Evolutionary conservation across 2,888 invertebrate genomes (phyloP).

Genomic region (Embidobia sp.): DNA sequence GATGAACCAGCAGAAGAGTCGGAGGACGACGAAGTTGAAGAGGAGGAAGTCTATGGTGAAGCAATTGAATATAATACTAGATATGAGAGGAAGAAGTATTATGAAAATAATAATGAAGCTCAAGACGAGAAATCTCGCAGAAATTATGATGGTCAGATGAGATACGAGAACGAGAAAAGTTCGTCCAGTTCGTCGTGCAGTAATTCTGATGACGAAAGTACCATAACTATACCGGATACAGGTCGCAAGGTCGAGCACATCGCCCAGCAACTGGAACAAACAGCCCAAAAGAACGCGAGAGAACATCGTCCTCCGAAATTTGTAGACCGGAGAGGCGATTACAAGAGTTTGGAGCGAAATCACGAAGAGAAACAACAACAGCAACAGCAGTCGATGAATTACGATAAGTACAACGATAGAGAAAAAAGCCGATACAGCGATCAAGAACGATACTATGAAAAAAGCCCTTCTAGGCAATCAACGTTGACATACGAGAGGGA

Average conservation of each 20-base stretch:
- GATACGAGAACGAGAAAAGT: conserved; percentile 76
- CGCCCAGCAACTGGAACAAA: conserved; percentile 79
- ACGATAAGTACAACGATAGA: conserved; percentile 69
- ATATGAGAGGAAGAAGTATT: conserved; percentile 74
- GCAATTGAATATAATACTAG: conserved; percentile 68
- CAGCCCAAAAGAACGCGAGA: conserved; percentile 79
- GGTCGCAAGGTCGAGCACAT: conserved; percentile 80
- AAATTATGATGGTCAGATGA: conserved; percentile 67
- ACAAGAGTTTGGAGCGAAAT: conserved; percentile 69
- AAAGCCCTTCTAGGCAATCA: conserved; percentile 67
- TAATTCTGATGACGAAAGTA: conserved; percentile 78
- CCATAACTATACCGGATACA: conserved; percentile 78
- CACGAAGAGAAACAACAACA: conserved; percentile 55
- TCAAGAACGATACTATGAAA: conserved; percentile 69
- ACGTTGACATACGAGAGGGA: conserved; percentile 73
- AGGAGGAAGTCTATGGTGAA: conserved; percentile 73
- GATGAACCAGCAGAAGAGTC: conserved; percentile 71
- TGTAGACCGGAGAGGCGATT: conserved; percentile 72
- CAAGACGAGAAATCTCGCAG: conserved; percentile 61
- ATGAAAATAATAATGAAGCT: conserved; percentile 67
- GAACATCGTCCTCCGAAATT: conserved; percentile 80
- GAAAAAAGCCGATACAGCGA: conserved; percentile 55
- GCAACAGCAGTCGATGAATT: conserved; percentile 64
- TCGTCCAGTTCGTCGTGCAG: conserved; percentile 72
- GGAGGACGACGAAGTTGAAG: conserved; percentile 74